These are phyloP conservation scores for Myotis lucifugus DNA, from an alignment of 2,113 vertebrate genomes.

Conservation along the genomic window DNA sequence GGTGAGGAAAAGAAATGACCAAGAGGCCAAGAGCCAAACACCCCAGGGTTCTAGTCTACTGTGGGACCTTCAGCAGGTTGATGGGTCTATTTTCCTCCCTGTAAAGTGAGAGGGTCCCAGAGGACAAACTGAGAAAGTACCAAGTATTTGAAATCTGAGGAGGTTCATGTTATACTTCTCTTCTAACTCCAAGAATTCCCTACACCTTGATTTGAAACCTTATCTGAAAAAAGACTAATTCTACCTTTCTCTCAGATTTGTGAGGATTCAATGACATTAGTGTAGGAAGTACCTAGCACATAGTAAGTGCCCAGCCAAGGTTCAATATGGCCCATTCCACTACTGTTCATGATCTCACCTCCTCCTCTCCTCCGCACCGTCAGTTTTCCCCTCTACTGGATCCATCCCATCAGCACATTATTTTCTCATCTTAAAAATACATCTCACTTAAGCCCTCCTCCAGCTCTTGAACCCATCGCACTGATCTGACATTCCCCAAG, in stretches of 20 bases:
- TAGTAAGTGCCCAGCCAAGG: not conserved
- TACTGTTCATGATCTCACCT: fast-evolving
- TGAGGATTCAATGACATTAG: not conserved
- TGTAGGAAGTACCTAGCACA: not conserved
- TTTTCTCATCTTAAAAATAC: not conserved
- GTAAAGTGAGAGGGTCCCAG: not conserved
- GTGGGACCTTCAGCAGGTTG: not conserved
- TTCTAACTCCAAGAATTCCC: not conserved
- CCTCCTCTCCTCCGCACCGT: not conserved
- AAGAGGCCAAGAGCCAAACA: not conserved
- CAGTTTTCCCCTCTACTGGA: not conserved
- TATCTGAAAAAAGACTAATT: not conserved
- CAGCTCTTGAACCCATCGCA: not conserved
- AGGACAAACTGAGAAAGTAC: not conserved
- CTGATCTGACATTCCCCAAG: not conserved
- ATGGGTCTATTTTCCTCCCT: not conserved
- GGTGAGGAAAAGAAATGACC: not conserved
- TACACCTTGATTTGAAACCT: not conserved
- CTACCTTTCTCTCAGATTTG: not conserved
- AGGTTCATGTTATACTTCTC: not conserved
- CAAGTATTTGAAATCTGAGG: not conserved
- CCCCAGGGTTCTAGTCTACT: too few relatives aligned
- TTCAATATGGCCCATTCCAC: fast-evolving
- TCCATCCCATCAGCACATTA: not conserved
- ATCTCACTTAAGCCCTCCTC: not conserved